A percentile compares a stretch with the other conserved stretches of the same genome.
Evolutionary conservation across 2,888 invertebrate species (phyloP).

Genomic region (Troides oblongomaculatus): DNA sequence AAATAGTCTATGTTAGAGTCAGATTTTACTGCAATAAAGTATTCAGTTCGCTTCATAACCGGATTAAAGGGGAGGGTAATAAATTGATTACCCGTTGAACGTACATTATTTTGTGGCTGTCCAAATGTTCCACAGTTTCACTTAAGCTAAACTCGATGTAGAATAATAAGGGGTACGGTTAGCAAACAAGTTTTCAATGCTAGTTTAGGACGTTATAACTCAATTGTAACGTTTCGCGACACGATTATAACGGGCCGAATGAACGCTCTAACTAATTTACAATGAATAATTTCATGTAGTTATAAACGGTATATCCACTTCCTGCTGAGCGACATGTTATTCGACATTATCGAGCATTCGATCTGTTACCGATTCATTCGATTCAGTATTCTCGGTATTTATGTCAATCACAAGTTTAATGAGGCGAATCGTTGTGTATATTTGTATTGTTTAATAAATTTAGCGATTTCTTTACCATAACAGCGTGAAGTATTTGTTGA

Average conservation of each 20-base stretch:
- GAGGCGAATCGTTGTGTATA: background rate
- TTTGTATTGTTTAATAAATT: background rate
- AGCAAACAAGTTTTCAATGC: conserved; percentile 8
- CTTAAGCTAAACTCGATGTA: background rate
- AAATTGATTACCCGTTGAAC: background rate
- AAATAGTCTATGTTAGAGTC: too few relatives aligned
- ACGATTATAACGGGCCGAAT: conserved; percentile 1
- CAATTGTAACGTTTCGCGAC: conserved; percentile 11
- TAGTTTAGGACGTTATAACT: conserved; percentile 20
- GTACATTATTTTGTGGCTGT: background rate
- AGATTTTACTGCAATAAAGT: background rate
- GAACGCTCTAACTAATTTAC: conserved; percentile 12
- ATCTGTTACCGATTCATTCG: background rate
- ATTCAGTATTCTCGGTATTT: background rate
- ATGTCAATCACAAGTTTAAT: background rate
- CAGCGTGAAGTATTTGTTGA: background rate
- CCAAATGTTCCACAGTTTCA: background rate
- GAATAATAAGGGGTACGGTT: background rate
- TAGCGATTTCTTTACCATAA: background rate
- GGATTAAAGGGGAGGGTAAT: conserved; percentile 1
- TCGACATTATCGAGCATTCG: background rate
- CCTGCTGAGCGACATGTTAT: background rate
- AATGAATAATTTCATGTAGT: conserved; percentile 17
- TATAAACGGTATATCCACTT: background rate
- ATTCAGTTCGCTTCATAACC: background rate